Percentiles rank a stretch among this genome's conserved stretches.
Conservation (phyloP, 2,888 invertebrate genomes). For the Prenolepis imparis region DNA sequence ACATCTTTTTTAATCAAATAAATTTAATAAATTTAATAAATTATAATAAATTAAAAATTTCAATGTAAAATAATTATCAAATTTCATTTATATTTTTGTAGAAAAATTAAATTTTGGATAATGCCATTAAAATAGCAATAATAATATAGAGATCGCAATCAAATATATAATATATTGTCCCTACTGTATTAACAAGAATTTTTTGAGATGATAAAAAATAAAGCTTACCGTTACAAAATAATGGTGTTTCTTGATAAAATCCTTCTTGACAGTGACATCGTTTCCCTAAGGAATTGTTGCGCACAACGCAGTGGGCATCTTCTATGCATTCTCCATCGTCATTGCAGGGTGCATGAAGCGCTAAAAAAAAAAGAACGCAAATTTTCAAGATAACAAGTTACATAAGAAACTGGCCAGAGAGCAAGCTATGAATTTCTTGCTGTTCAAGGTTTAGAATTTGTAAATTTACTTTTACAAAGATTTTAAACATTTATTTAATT, state of each 20-base stretch:
- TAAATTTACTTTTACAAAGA: neutral
- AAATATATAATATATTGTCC: neutral
- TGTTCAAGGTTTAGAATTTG: neutral
- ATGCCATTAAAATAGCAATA: neutral
- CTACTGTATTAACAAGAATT: neutral
- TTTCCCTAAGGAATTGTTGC: slow-evolving; percentile 76
- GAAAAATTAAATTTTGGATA: neutral
- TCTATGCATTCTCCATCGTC: slow-evolving; percentile 89
- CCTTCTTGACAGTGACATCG: slow-evolving; percentile 87
- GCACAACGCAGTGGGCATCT: slow-evolving; percentile 88
- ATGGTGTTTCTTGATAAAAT: slow-evolving; percentile 88
- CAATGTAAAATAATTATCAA: neutral
- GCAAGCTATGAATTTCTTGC: neutral
- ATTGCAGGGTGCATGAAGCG: slow-evolving; percentile 88
- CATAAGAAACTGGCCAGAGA: neutral
- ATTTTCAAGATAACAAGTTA: neutral
- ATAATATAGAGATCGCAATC: neutral
- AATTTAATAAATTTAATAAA: neutral
- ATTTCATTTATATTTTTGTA: neutral
- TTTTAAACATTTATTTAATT: neutral
- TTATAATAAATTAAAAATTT: neutral
- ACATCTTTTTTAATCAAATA: neutral
- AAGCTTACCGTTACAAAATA: slow-evolving; percentile 89
- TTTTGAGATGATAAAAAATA: neutral
- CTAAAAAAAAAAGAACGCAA: slow-evolving; percentile 82